Evolutionary conservation across 2,113 vertebrate species (phyloP).

Genomic region (Greenwoodochromis staneri): DNA sequence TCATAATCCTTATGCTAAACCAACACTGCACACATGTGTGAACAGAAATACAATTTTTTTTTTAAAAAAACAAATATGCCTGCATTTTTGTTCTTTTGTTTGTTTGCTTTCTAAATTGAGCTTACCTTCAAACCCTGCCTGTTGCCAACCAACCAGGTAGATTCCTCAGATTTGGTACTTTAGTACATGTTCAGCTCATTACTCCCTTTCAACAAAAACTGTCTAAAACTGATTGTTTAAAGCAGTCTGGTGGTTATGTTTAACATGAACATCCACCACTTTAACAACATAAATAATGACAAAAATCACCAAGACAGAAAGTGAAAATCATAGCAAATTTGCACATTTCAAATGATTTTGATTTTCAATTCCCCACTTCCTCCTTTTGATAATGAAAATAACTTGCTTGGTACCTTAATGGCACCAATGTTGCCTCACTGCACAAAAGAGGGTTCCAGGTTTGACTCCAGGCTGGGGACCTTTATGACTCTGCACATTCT

Average conservation of each 20-base stretch:
- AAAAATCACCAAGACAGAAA: background rate
- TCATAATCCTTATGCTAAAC: background rate
- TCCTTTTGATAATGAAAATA: background rate
- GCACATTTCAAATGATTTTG: background rate
- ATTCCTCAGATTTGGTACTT: background rate
- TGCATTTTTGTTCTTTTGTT: background rate
- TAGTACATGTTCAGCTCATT: background rate
- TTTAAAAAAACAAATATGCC: fast-evolving
- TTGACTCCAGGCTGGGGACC: background rate
- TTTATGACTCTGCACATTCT: background rate
- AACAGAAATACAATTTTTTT: background rate
- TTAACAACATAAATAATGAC: background rate
- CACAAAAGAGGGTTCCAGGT: background rate
- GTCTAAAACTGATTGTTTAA: background rate
- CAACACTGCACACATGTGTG: background rate
- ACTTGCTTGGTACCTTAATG: background rate
- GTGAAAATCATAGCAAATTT: background rate
- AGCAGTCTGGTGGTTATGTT: background rate
- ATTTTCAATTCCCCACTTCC: background rate
- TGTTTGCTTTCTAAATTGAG: background rate
- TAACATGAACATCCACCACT: background rate
- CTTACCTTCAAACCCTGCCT: background rate
- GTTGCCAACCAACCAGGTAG: background rate
- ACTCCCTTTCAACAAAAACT: background rate
- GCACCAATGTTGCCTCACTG: background rate